Base-by-base conservation (phyloP, 2,888 invertebrate genomes). In the Eristalinus sepulchralis region DNA sequence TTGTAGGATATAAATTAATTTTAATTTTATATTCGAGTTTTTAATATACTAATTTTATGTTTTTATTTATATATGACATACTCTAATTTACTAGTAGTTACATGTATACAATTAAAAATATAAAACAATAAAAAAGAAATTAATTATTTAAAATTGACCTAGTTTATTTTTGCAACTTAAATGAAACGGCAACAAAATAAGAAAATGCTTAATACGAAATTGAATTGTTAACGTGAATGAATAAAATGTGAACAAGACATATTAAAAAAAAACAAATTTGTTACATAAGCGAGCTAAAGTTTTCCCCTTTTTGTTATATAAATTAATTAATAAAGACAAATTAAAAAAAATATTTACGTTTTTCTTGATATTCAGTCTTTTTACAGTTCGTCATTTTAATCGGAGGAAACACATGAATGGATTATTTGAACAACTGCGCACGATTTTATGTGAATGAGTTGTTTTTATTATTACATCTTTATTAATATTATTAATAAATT, bases 321-420 rank as follows among this genome's bases (percentile, higher is more conserved):
- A 80, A 73, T 63, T 62, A 33, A 63, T 63, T 63, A 73, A 73
- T 80, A 80, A 80, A 80, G 66, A 72, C 66, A 73, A 60, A 72
- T 80, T 73, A 53, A 63, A 73, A 73, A 80, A 11, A 33, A 33
- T 10, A 24, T 24, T 11, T 22, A 27, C 5, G n/a, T n/a, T n/a
- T n/a, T n/a, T n/a, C n/a, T n/a, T n/a, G n/a, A n/a, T n/a, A n/a
- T n/a, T n/a, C n/a, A n/a, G n/a, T n/a, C n/a, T n/a, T n/a, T n/a
- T n/a, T n/a, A n/a, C n/a, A n/a, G n/a, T n/a, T n/a, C n/a, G n/a
- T n/a, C n/a, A n/a, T n/a, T n/a, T n/a, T n/a, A n/a, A n/a, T n/a
- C n/a, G n/a, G n/a, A n/a, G n/a, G n/a, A n/a, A n/a, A n/a, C n/a
- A n/a, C n/a, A n/a, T n/a, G n/a, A n/a, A n/a, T n/a, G n/a, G n/a